Base-by-base conservation (phyloP, 2,888 invertebrate genomes). In the Diogma glabrata region DNA sequence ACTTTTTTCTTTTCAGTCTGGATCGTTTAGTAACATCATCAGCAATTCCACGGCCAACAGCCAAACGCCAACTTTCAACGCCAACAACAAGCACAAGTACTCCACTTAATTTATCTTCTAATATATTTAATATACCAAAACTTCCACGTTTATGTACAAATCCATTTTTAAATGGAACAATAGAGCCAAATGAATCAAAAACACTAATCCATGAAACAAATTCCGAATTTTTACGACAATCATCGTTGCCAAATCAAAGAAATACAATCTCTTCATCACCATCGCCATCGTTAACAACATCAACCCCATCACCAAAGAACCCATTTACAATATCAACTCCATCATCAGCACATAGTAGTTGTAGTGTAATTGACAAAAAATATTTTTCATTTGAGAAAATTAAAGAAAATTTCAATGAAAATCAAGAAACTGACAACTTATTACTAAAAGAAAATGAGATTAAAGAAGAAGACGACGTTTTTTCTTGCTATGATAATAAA, bases 41-140 rank as follows among this genome's bases (percentile, higher is more conserved):
- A 40, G 22, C 30, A 28, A 33, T 49, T 52, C n/a, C 49, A 22
- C 30, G 52, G 26, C 68, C 70, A 8, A 57, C 63, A 8, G 63
- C 66, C 28, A 69, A 67, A 55, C 61, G 67, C 14, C 65, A 63
- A 54, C 14, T 55, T 10, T 59, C 59, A 4, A 53, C 52, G 12
- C 54, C 57, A 22, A 28, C 43, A 1, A 52, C 45, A 46, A 45
- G 52, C 20, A 54, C 50, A 16, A 50, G 52, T 43, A 51, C 46
- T 6, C 50, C 50, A 9, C 54, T 59, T 12, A 57, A 58, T 54
- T 47, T 58, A 36, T 58, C 59, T 3, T 52, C 54, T 10, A 51
- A 52, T 3, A 52, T 56, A 8, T 50, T 54, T 22, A 56, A 55
- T 40, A 55, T 56, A 4, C 46, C 51, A 8, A 56, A 58, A 36